These are phyloP conservation scores for Ophion ventricosus DNA, from an alignment of 2,888 invertebrate genomes.

Conservation along the genomic window DNA sequence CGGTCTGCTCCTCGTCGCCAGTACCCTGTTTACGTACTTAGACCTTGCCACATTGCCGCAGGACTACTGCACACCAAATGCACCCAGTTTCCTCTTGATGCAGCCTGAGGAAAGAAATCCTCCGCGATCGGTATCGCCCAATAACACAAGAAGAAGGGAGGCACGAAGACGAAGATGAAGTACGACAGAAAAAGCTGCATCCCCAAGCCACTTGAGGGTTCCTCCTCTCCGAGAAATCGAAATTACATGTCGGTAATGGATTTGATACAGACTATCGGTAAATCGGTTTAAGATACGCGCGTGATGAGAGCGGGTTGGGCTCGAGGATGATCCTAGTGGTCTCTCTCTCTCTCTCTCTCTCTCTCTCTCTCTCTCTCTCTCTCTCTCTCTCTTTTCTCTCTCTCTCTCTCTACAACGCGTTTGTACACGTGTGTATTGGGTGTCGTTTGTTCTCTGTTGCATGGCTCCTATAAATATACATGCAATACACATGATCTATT, in stretches of 20 bases:
- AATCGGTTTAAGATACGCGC: slow-evolving; percentile 52
- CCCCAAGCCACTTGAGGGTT: background rate
- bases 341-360: too few relatives aligned
- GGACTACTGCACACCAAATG: slow-evolving; percentile 14
- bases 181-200: slow-evolving; percentile 36
- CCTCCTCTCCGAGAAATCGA: slow-evolving; percentile 65
- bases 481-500: slow-evolving; percentile 2
- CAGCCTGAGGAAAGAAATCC: slow-evolving; percentile 40
- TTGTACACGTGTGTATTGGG: slow-evolving; percentile 30
- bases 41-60: slow-evolving; percentile 10
- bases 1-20: slow-evolving; percentile 14
- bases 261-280: slow-evolving; percentile 73
- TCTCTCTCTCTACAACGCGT: slow-evolving; percentile 30
- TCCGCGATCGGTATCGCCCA: slow-evolving; percentile 29
- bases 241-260: slow-evolving; percentile 76
- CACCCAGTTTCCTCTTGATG: slow-evolving; percentile 18
- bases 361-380: too few relatives aligned
- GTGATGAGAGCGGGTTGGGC: slow-evolving; percentile 37
- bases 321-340: slow-evolving; percentile 65
- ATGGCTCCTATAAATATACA: background rate
- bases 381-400: too few relatives aligned
- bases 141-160: slow-evolving; percentile 34
- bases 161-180: slow-evolving; percentile 1
- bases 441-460: slow-evolving; percentile 32
- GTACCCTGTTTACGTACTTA: slow-evolving; percentile 47